These are phyloP conservation scores for Salmo trutta DNA, from an alignment of 2,797 vertebrate genomes.

Conservation along the genomic window DNA sequence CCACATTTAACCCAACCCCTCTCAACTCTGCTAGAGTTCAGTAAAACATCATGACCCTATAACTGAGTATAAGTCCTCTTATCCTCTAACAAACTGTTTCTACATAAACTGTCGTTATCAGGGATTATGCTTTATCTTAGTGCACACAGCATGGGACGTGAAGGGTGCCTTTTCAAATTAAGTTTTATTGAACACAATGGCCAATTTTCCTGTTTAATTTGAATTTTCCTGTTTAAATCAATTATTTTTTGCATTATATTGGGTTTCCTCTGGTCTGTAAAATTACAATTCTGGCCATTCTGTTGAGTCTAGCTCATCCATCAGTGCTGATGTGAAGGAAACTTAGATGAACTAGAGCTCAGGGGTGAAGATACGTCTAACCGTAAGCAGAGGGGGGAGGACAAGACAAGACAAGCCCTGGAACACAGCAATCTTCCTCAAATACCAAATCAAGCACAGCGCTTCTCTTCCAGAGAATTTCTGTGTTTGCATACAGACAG, in stretches of 20 bases:
- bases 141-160: background rate
- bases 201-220: too few species aligned
- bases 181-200: background rate
- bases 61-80: too few species aligned
- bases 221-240: background rate
- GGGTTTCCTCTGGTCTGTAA: background rate
- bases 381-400: background rate
- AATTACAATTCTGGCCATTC: too few species aligned
- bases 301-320: background rate
- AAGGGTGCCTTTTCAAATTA: background rate
- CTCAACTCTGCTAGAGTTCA: too few species aligned
- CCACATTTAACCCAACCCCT: too few species aligned
- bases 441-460: background rate
- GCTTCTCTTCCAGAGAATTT: background rate
- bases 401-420: background rate
- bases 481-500: background rate
- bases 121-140: background rate
- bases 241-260: background rate
- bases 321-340: background rate
- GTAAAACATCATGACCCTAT: too few species aligned
- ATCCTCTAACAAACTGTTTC: too few species aligned
- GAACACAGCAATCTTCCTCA: background rate
- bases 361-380: background rate
- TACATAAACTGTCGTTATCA: background rate
- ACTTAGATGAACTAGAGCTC: background rate